phyloP scores from a whole-genome alignment of 2,888 invertebrate species.

The Drosophila anceps region DNA sequence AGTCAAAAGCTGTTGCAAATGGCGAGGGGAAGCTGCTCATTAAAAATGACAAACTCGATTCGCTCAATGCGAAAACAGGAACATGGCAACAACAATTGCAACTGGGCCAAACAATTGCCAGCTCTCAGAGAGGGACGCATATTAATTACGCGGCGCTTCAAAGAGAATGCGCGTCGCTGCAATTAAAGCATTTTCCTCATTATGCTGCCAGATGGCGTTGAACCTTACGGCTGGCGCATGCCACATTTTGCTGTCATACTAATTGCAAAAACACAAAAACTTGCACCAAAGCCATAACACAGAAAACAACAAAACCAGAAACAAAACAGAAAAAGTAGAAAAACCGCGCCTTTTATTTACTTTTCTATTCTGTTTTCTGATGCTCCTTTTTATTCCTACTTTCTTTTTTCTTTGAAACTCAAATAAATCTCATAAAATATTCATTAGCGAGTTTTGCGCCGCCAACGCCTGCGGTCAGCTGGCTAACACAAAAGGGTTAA shows the following conservation, averaged over 20 bases:
- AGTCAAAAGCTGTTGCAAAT: constrained; percentile 76
- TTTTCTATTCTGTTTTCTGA: constrained; percentile 16
- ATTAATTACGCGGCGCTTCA: constrained; percentile 68
- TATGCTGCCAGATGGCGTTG: constrained; percentile 58
- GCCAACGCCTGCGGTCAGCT: constrained; percentile 74
- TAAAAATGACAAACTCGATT: constrained; percentile 43
- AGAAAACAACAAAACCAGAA: constrained; percentile 37
- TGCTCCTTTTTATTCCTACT: constrained; percentile 29
- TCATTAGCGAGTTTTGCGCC: constrained; percentile 73
- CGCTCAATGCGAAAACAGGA: constrained; percentile 1
- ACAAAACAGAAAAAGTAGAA: constrained; percentile 14
- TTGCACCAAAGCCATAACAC: constrained; percentile 57
- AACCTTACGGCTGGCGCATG: constrained; percentile 38
- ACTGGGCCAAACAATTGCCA: constrained; percentile 41
- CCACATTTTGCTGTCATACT: constrained; percentile 63
- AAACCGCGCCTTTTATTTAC: constrained; percentile 38
- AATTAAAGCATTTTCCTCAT: constrained; percentile 76
- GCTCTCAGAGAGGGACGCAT: constrained; percentile 46
- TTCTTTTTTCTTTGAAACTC: constrained; percentile 67
- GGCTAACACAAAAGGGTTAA: constrained; percentile 72
- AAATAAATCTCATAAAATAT: constrained; percentile 82
- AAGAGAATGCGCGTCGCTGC: constrained; percentile 58
- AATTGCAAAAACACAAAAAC: constrained; percentile 73
- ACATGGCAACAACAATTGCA: constrained; percentile 17
- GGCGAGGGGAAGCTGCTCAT: constrained; percentile 32